Base-by-base conservation (phyloP, 2,888 invertebrate genomes). In the Sminthurinus aureus region DNA sequence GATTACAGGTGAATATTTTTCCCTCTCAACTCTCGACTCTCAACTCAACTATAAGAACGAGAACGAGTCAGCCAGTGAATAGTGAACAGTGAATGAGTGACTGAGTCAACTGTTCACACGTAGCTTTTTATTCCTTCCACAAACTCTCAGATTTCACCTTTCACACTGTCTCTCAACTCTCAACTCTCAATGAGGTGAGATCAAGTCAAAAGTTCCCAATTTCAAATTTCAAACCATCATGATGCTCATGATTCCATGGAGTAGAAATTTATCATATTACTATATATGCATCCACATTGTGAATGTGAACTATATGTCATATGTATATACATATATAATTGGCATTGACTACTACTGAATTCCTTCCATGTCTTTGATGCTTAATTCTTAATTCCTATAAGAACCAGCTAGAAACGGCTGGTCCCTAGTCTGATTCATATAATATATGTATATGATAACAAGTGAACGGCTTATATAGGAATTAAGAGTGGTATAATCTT, bases 121-220 rank as follows among this genome's bases (percentile, higher is more conserved):
- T 58, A 38, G 20, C 67, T 22, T 67, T 22, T 71, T 24, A 71
- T 24, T 22, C 67, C 11, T 71, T 69, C 13, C 58, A 58, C 18
- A 58, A 22, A 15, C 26, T 24, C 13, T 71, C 71, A 71, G 24
- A 71, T 71, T 71, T 22, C 20, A 24, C 67, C 18, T 22, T 11
- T 69, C 64, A 18, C 64, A 18, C 64, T 64, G 9, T 71, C 71
- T n/a, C n/a, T n/a, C n/a, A n/a, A n/a, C n/a, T n/a, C n/a, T n/a
- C n/a, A n/a, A n/a, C n/a, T n/a, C n/a, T 71, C 71, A 13, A 22
- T 71, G 71, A 24, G 20, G 71, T 71, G 71, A 71, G 24, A 71
- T 71, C 24, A 26, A 71, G 71, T 71, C 22, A 71, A 71, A 26
- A 24, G 26, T 9, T 13, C 26, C 71, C 26, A 22, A 71, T 24